Conservation (phyloP, 2,113 vertebrate species). For the Circaetus cinerascens region DNA sequence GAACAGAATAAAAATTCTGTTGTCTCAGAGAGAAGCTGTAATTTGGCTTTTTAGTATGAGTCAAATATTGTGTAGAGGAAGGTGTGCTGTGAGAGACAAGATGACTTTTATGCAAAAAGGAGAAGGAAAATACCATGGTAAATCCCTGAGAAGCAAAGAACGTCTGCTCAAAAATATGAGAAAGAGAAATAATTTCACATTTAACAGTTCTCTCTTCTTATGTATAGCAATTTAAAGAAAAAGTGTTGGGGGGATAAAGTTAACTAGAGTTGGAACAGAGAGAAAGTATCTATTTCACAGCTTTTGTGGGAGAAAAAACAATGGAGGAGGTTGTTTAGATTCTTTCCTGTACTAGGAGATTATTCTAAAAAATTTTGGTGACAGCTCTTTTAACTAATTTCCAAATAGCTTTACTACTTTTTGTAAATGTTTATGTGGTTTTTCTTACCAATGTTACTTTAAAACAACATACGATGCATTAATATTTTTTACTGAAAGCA, state of each 20-base stretch:
- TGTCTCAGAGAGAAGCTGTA: neutral
- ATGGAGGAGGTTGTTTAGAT: neutral
- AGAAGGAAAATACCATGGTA: neutral
- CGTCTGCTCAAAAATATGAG: neutral
- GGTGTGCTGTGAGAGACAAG: neutral
- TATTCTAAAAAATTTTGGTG: neutral
- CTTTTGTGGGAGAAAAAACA: neutral
- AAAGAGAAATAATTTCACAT: neutral
- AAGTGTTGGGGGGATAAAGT: neutral
- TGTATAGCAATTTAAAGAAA: neutral
- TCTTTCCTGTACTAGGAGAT: neutral
- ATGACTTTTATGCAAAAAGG: neutral
- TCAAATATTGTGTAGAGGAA: neutral
- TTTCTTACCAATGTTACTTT: neutral
- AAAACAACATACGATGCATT: neutral
- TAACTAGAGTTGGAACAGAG: neutral
- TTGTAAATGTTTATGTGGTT: neutral
- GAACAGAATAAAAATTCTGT: neutral
- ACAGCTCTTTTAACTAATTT: neutral
- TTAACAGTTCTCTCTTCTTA: neutral
- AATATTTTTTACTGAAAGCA: neutral
- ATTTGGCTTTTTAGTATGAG: neutral
- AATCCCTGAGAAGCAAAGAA: neutral
- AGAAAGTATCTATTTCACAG: neutral
- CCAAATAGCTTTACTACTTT: neutral